These are phyloP conservation scores for Drosophila acutilabella DNA, from an alignment of 2,888 invertebrate genomes.

Conservation along the genomic window DNA sequence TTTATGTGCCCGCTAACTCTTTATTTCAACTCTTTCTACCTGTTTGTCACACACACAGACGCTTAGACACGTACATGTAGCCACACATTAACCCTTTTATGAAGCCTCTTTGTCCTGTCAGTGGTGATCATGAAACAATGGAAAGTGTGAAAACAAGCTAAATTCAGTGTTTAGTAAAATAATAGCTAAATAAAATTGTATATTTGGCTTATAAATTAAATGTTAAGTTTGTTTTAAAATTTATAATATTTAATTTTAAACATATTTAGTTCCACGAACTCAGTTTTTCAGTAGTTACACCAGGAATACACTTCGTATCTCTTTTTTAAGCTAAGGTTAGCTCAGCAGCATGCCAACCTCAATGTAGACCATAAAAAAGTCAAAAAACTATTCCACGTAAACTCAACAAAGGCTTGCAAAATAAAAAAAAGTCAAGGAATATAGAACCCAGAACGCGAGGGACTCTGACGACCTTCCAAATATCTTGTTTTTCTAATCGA, in stretches of 20 bases:
- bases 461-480: conserved; percentile 35
- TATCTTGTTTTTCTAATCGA: conserved; percentile 68
- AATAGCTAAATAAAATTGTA: neutral
- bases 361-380: conserved; percentile 38
- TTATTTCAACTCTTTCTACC: conserved; percentile 41
- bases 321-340: conserved; percentile 18
- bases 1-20: conserved; percentile 12
- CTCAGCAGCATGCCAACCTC: conserved; percentile 21
- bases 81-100: conserved; percentile 68
- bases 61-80: conserved; percentile 3
- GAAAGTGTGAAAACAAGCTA: conserved; percentile 40
- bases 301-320: neutral
- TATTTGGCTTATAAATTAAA: neutral
- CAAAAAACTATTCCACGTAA: conserved; percentile 53
- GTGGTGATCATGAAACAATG: conserved; percentile 19
- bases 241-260: neutral
- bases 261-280: conserved; percentile 29
- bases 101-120: conserved; percentile 52
- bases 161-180: conserved; percentile 1
- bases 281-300: conserved; percentile 21
- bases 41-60: conserved; percentile 24
- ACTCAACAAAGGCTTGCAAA: conserved; percentile 69
- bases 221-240: neutral
- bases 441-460: conserved; percentile 40
- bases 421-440: conserved; percentile 66